Conservation (phyloP, 2,113 vertebrate genomes). For the Gila orcuttii region DNA sequence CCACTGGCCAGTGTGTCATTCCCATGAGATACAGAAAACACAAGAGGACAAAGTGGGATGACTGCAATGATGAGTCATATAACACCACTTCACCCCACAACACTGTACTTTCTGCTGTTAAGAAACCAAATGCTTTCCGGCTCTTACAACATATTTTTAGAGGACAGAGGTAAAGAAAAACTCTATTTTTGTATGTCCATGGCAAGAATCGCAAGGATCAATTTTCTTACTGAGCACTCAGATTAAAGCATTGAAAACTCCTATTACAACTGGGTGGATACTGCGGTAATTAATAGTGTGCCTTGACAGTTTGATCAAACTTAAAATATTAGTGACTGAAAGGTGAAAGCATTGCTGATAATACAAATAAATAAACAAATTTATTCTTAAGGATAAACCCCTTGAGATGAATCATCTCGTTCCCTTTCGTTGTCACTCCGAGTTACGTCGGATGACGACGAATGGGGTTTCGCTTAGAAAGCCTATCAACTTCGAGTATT, state of each 20-base stretch:
- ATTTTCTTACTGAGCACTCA: not conserved
- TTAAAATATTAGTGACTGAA: not conserved
- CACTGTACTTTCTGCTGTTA: not conserved
- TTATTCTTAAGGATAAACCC: no score
- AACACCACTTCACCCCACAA: not conserved
- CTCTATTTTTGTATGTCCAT: not conserved
- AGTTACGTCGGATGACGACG: no score
- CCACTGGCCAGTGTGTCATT: constrained; percentile 53
- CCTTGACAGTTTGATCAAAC: not conserved
- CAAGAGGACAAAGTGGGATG: constrained; percentile 41
- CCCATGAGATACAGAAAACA: constrained; percentile 34
- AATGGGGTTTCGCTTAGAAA: no score
- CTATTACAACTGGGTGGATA: not conserved
- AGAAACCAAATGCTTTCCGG: not conserved
- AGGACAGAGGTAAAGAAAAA: constrained; percentile 5
- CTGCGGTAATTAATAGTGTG: not conserved
- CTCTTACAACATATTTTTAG: not conserved
- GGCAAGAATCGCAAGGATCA: not conserved
- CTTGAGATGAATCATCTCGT: no score
- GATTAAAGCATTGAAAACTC: not conserved
- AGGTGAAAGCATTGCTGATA: not conserved
- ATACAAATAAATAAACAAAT: no score
- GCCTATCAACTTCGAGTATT: no score
- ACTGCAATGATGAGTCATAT: constrained; percentile 36
- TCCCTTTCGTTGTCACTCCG: no score